Percentiles rank a stretch among this genome's conserved stretches.
Conservation (phyloP, 2,113 vertebrate genomes). For the Pogona vitticeps region DNA sequence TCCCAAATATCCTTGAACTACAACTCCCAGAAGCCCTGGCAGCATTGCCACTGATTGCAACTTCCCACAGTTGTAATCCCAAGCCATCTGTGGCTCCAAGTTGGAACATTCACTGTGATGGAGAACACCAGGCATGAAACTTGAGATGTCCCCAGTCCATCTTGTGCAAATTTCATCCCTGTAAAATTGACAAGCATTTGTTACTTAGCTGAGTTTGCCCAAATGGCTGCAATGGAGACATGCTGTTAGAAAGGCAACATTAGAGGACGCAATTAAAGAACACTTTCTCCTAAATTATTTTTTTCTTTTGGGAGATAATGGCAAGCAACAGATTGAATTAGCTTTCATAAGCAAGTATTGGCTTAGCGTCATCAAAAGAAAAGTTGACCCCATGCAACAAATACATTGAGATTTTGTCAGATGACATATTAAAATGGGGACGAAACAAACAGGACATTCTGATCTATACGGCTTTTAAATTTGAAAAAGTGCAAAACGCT, state of each 20-base stretch:
- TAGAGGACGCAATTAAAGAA: conserved; percentile 23
- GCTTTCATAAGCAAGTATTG: conserved; percentile 8
- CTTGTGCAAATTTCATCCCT: neutral
- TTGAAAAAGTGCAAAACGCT: conserved; percentile 16
- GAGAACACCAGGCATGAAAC: neutral
- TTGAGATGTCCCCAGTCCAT: neutral
- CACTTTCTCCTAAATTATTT: conserved; percentile 23
- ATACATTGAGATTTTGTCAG: conserved; percentile 18
- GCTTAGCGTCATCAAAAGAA: neutral
- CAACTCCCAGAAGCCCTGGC: no score
- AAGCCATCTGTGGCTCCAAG: no score
- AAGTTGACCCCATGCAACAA: neutral
- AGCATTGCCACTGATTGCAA: no score
- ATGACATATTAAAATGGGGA: conserved; percentile 25
- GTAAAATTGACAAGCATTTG: neutral
- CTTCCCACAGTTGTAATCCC: no score
- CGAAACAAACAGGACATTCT: conserved; percentile 7
- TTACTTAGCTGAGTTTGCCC: neutral
- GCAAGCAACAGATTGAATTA: conserved; percentile 21
- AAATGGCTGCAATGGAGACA: conserved; percentile 4
- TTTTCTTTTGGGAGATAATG: conserved; percentile 30
- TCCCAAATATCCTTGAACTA: no score
- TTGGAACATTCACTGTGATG: no score
- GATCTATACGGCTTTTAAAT: conserved; percentile 21
- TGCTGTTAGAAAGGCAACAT: conserved; percentile 20